These are phyloP conservation scores for Gadus chalcogrammus DNA, from an alignment of 2,113 vertebrate genomes.

Conservation along the genomic window DNA sequence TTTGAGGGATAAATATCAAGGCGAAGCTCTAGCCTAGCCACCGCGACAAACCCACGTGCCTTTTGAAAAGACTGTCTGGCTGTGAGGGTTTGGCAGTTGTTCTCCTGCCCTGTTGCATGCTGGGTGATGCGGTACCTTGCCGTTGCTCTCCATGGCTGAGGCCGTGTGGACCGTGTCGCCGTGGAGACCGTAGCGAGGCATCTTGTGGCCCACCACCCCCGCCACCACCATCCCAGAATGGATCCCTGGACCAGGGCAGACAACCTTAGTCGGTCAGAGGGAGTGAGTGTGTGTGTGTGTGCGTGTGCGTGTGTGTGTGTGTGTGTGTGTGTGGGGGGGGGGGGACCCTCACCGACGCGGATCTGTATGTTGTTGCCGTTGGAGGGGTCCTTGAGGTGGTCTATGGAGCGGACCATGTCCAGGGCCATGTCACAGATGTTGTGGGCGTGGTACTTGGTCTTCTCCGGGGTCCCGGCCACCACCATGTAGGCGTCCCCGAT, in stretches of 20 bases:
- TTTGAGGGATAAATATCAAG: too few relatives aligned
- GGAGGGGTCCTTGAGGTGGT: conserved; percentile 74
- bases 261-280: neutral
- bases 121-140: conserved; percentile 51
- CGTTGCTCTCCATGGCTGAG: conserved; percentile 77
- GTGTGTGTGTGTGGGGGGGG: neutral
- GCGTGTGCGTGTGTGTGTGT: too few relatives aligned
- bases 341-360: conserved; percentile 60
- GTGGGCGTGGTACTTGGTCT: conserved; percentile 74
- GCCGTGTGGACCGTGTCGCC: conserved; percentile 74
- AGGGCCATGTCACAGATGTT: conserved; percentile 78
- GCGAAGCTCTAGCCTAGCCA: too few relatives aligned
- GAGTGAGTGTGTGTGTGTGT: too few relatives aligned
- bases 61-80: too few relatives aligned
- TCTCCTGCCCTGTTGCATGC: too few relatives aligned
- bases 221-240: conserved; percentile 77
- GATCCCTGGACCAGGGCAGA: conserved; percentile 55
- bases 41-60: too few relatives aligned
- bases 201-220: conserved; percentile 74
- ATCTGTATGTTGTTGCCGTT: conserved; percentile 76
- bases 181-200: conserved; percentile 74
- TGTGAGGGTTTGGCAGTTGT: too few relatives aligned
- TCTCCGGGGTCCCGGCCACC: conserved; percentile 72
- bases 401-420: conserved; percentile 74
- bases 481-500: conserved; percentile 75